Evolutionary conservation across 2,888 invertebrate genomes (phyloP), one percentile per base, ranked within the genome.

Genomic region (Netelia fuscicornis): DNA sequence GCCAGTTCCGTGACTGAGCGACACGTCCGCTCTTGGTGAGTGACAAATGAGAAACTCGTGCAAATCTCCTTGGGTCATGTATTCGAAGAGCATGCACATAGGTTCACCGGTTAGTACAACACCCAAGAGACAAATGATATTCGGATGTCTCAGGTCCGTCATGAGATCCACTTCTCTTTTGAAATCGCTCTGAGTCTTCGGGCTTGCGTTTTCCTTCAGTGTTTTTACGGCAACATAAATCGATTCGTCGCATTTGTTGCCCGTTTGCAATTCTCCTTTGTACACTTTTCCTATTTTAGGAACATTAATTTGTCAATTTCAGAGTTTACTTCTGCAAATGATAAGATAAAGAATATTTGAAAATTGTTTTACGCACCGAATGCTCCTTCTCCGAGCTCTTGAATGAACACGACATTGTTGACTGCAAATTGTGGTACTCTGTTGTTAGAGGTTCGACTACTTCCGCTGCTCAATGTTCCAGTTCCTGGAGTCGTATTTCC

Each of bases 81-180:
- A 98, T 94, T 99, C 99, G 94, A 99, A 99, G 25, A 99, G 94
- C 98, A 99, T 98, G 92, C 98, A 98, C 93, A 97, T 95, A 0
- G 98, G 98, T 91, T 98, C 97, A 90, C 98, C 97, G 90, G 97
- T 97, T 84, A 98, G 95, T 81, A 98, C 97, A 9, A 98, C 98
- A 0, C 99, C 99, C 82, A 99, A 95, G 88, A 99, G 96, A 94
- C 98, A 98, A 62, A 99, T 98, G 90, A 99, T 98, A 93, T 99
- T 99, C 0, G 98, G 98, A 94, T 99, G 99, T 86, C 97, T 96
- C 84, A 99, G 94, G 93, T 99, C 98, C 0, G 98, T 98, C 95
- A 99, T 98, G 76, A 98, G 95, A 93, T 98, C 98, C 83, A 98
- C 98, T 95, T 99, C 99, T 79, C 98, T 95, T 91, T 97, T 96